Evolutionary conservation across 2,113 vertebrate genomes (phyloP).

Genomic region (Pseudopipra pipra): DNA sequence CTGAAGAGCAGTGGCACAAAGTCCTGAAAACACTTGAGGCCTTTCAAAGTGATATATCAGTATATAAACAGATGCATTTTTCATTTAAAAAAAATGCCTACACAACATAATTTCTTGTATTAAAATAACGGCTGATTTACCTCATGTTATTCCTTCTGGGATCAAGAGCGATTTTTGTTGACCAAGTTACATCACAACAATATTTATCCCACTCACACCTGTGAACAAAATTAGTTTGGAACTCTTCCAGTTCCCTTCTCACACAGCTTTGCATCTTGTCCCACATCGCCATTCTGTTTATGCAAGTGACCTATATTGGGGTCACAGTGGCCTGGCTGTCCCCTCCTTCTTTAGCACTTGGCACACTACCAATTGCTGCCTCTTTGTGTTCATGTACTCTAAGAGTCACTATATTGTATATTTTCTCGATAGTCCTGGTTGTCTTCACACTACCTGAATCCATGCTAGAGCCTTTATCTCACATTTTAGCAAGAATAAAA

Average conservation of each 20-base stretch:
- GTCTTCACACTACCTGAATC: not conserved
- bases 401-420: not conserved
- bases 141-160: not conserved
- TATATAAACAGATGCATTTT: not conserved
- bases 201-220: not conserved
- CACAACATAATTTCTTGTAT: not conserved
- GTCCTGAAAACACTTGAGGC: not conserved
- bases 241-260: not conserved
- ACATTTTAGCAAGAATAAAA: not conserved
- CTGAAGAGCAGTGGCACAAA: constrained; percentile 29
- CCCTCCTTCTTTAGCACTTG: not conserved
- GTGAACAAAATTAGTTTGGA: constrained; percentile 1
- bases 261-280: not conserved
- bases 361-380: not conserved
- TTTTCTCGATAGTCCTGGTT: not conserved
- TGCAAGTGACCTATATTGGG: not conserved
- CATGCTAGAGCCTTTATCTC: not conserved
- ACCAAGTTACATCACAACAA: constrained; percentile 1
- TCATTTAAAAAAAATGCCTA: not conserved
- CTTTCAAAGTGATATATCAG: not conserved
- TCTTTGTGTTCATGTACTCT: not conserved
- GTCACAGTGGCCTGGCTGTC: not conserved
- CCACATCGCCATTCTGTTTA: not conserved
- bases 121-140: not conserved
- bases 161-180: not conserved